A percentile compares a stretch with the other conserved stretches of the same genome.
Conservation (phyloP, 2,888 invertebrate species). For the Alcis repandata region DNA sequence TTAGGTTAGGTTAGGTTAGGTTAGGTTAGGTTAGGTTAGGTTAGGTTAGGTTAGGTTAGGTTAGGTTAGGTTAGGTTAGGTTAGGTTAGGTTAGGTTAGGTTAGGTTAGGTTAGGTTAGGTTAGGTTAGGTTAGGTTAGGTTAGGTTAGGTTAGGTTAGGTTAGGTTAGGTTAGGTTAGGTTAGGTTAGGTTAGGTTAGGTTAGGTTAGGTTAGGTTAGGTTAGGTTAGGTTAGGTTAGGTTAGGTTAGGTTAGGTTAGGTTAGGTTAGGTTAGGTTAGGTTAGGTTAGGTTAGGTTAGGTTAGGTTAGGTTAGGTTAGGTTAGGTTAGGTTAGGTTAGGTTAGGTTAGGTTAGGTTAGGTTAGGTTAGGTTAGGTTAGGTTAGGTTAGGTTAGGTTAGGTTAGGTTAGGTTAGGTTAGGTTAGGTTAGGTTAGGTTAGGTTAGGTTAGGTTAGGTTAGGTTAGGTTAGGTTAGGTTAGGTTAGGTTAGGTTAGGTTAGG, state of each 20-base stretch:
- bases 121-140: constrained; percentile 24
- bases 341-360: constrained; percentile 48
- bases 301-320: constrained; percentile 43
- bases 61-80: too few relatives aligned
- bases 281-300: constrained; percentile 44
- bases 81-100: too few relatives aligned
- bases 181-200: constrained; percentile 26
- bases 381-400: too few relatives aligned
- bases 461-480: too few relatives aligned
- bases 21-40: too few relatives aligned
- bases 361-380: constrained; percentile 37
- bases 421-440: too few relatives aligned
- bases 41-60: too few relatives aligned
- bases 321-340: constrained; percentile 48
- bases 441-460: too few relatives aligned
- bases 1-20: too few relatives aligned
- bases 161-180: constrained; percentile 21
- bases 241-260: constrained; percentile 4
- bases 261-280: constrained; percentile 4
- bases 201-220: constrained; percentile 26
- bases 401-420: too few relatives aligned
- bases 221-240: constrained; percentile 4
- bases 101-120: constrained; percentile 13
- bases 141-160: constrained; percentile 16
- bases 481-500: too few relatives aligned